These are phyloP conservation scores for Tinea trinotella DNA, from an alignment of 2,888 invertebrate genomes.

Conservation along the genomic window DNA sequence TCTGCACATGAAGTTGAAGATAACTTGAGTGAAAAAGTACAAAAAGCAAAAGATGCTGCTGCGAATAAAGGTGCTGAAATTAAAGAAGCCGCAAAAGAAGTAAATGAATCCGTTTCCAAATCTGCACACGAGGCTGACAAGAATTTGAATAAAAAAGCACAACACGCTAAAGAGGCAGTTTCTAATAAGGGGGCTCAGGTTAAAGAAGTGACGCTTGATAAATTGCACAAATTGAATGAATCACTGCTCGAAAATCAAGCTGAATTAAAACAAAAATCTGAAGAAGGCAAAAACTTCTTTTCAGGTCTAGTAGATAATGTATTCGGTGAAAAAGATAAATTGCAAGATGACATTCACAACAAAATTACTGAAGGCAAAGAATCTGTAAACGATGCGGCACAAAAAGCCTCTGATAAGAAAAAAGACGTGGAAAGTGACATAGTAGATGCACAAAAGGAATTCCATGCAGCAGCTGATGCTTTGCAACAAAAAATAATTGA, in stretches of 20 bases:
- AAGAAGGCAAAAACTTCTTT: slow-evolving; percentile 60
- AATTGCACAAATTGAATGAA: slow-evolving; percentile 41
- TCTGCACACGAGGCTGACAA: slow-evolving; percentile 24
- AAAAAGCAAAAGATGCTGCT: slow-evolving; percentile 36
- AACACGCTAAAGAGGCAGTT: slow-evolving; percentile 36
- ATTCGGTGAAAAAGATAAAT: slow-evolving; percentile 60
- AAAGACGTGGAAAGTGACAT: slow-evolving; percentile 38
- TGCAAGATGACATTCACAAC: slow-evolving; percentile 52
- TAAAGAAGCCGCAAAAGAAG: slow-evolving; percentile 42
- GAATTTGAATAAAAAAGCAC: slow-evolving; percentile 30
- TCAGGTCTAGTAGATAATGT: slow-evolving; percentile 59
- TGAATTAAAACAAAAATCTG: slow-evolving; percentile 55
- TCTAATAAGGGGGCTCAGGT: slow-evolving; percentile 31
- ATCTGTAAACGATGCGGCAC: slow-evolving; percentile 41
- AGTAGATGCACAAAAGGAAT: slow-evolving; percentile 14
- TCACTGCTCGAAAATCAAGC: slow-evolving; percentile 41
- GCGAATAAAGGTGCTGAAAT: slow-evolving; percentile 38
- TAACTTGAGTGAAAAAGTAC: slow-evolving; percentile 29
- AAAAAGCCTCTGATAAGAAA: slow-evolving; percentile 46
- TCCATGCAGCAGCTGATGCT: slow-evolving; percentile 13
- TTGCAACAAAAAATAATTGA: slow-evolving; percentile 10
- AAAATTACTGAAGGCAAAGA: slow-evolving; percentile 53
- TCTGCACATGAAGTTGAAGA: slow-evolving; percentile 24
- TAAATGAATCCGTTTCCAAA: slow-evolving; percentile 36
- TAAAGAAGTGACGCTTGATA: slow-evolving; percentile 37